These are phyloP conservation scores for Rhincodon typus DNA, from an alignment of 2,797 vertebrate genomes.

Conservation along the genomic window DNA sequence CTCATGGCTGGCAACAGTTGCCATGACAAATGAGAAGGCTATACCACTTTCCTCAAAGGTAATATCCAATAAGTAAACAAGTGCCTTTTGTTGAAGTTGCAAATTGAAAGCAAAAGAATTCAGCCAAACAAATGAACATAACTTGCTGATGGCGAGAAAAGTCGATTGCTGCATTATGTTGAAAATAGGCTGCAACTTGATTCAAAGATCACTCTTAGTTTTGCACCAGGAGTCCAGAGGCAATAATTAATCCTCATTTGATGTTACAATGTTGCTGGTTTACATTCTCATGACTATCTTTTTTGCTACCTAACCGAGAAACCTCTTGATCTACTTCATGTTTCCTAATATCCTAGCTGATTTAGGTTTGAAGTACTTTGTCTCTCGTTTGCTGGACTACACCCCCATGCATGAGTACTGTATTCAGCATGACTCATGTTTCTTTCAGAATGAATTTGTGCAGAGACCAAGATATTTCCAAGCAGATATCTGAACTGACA, in stretches of 20 bases:
- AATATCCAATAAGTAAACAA: conserved; percentile 2
- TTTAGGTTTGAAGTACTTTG: not conserved
- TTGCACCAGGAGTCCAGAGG: not conserved
- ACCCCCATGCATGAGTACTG: not conserved
- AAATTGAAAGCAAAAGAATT: conserved; percentile 13
- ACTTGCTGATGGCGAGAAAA: not conserved
- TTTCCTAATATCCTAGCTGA: not conserved
- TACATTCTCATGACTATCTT: not conserved
- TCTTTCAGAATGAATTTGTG: not conserved
- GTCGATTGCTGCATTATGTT: not conserved
- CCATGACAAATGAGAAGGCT: conserved; percentile 7
- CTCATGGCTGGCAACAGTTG: not conserved
- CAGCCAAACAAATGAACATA: conserved; percentile 1
- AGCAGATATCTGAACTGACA: not conserved
- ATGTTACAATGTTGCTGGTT: not conserved
- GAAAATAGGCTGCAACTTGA: not conserved
- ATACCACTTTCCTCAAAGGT: not conserved
- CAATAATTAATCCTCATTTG: not conserved
- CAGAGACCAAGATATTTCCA: not conserved
- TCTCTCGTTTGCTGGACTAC: not conserved
- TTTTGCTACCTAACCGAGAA: not conserved
- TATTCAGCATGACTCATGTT: not conserved
- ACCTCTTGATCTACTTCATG: not conserved
- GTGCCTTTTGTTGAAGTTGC: not conserved
- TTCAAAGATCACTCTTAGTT: not conserved